Percentiles rank a stretch among this genome's conserved stretches.
phyloP scores from a whole-genome alignment of 2,797 vertebrate genomes.

The Acanthopagrus latus region DNA sequence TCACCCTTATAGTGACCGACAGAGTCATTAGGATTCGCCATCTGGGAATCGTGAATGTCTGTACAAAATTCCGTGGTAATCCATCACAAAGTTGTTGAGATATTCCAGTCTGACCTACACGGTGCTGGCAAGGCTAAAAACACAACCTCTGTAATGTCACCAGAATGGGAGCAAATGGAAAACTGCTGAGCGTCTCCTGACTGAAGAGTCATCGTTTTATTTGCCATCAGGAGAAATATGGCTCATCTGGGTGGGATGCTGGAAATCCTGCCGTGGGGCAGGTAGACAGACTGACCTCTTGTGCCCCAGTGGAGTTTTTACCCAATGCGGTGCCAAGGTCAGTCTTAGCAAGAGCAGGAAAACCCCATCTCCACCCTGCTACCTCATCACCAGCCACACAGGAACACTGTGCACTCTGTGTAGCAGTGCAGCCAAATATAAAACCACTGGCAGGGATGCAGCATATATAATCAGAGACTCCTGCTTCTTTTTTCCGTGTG shows the following conservation, averaged over 20 bases:
- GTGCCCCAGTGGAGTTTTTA: slow-evolving; percentile 61
- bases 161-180: slow-evolving; percentile 41
- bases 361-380: slow-evolving; percentile 82
- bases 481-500: slow-evolving; percentile 71
- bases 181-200: slow-evolving; percentile 27
- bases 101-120: background rate
- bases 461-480: slow-evolving; percentile 67
- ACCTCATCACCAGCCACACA: slow-evolving; percentile 79
- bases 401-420: slow-evolving; percentile 77
- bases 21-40: background rate
- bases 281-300: slow-evolving; percentile 76
- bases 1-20: background rate
- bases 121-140: background rate
- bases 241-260: slow-evolving; percentile 51
- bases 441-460: slow-evolving; percentile 73
- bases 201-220: slow-evolving; percentile 30
- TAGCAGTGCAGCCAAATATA: slow-evolving; percentile 68
- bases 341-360: slow-evolving; percentile 71
- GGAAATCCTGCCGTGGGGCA: slow-evolving; percentile 73
- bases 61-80: background rate
- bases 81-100: slow-evolving; percentile 1
- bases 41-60: slow-evolving; percentile 1
- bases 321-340: slow-evolving; percentile 67
- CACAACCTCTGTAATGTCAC: slow-evolving; percentile 13
- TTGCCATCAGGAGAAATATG: slow-evolving; percentile 42